Percentiles rank a stretch among this genome's conserved stretches.
phyloP scores from a whole-genome alignment of 2,797 vertebrate species.

The Poeciliopsis gracilis region DNA sequence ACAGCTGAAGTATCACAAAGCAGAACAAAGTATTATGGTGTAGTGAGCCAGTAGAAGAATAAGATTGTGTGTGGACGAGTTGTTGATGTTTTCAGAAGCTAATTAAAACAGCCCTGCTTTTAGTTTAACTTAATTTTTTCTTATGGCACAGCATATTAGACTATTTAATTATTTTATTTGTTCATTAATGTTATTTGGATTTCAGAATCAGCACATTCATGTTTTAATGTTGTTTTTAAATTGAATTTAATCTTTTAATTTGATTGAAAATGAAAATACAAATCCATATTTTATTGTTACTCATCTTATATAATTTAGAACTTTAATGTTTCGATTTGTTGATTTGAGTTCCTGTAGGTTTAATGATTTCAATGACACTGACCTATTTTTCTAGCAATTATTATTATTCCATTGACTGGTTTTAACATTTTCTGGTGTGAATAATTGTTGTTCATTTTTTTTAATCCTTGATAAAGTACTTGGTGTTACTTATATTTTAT shows the following conservation, averaged over 20 bases:
- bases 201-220: background rate
- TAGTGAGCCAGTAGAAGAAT: conserved; percentile 10
- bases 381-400: background rate
- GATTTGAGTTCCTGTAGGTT: background rate
- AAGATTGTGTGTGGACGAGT: conserved; percentile 13
- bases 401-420: background rate
- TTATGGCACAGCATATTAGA: background rate
- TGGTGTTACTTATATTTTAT: background rate
- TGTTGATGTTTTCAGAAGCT: background rate
- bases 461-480: background rate
- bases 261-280: background rate
- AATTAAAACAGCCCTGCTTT: background rate
- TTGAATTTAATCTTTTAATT: background rate
- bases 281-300: background rate
- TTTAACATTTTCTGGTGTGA: background rate
- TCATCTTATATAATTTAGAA: background rate
- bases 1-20: conserved; percentile 41
- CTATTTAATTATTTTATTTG: background rate
- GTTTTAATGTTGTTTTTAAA: background rate
- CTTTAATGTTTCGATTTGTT: background rate
- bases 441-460: background rate
- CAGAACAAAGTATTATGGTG: conserved; percentile 13
- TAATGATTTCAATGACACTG: background rate
- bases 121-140: background rate
- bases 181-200: background rate